These are phyloP conservation scores for Ceratosolen solmsi DNA, from an alignment of 1,140 invertebrate genomes.

Conservation along the genomic window DNA sequence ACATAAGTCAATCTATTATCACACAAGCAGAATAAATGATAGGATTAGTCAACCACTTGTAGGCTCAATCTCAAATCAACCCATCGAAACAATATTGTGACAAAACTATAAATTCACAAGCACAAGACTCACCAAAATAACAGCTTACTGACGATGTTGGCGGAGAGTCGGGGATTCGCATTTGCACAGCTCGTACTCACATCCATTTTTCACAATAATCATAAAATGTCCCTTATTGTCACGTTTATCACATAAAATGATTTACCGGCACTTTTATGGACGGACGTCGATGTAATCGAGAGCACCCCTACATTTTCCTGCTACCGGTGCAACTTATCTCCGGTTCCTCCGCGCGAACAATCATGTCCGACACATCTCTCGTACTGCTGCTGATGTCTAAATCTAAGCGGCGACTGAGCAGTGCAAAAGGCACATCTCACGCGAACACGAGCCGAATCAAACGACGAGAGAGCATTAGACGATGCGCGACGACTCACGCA, in stretches of 20 bases:
- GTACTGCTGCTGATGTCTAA: not conserved
- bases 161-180: slow-evolving; percentile 68
- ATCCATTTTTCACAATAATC: not conserved
- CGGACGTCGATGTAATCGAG: not conserved
- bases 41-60: not conserved
- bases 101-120: not conserved
- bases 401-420: not conserved
- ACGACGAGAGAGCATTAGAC: not conserved
- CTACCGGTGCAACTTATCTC: not conserved
- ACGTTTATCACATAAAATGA: not conserved
- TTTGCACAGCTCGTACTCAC: slow-evolving; percentile 67
- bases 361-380: not conserved
- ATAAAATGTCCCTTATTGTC: not conserved
- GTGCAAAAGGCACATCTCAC: not conserved
- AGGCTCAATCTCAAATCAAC: not conserved
- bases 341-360: not conserved
- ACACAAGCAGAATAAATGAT: not conserved
- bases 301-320: not conserved
- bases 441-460: not conserved
- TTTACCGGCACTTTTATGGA: not conserved
- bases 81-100: not conserved
- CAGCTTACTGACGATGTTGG: slow-evolving; percentile 69
- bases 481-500: not conserved
- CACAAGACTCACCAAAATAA: slow-evolving; percentile 71
- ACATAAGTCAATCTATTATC: not conserved